Conservation (phyloP, 2,113 vertebrate genomes). For the Delphinapterus leucas region DNA sequence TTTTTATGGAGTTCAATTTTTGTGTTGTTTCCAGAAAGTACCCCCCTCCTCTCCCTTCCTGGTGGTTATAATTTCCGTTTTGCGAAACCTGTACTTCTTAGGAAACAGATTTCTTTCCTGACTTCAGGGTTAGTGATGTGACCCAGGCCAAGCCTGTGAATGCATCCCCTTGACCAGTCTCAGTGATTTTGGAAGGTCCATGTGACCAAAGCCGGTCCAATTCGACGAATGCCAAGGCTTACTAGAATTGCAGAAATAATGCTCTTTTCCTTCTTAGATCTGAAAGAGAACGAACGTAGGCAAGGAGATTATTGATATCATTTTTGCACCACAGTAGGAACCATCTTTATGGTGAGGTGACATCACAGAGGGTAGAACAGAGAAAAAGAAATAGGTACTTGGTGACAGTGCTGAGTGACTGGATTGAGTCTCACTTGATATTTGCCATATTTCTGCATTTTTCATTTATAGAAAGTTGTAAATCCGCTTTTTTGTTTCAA, state of each 20-base stretch:
- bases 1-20: not conserved
- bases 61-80: not conserved
- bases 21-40: not conserved
- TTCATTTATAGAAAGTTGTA: not conserved
- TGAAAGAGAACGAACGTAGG: not conserved
- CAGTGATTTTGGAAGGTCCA: not conserved
- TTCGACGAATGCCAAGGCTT: not conserved
- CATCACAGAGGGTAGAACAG: not conserved
- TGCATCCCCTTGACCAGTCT: not conserved
- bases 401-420: not conserved
- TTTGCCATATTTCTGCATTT: conserved; percentile 10
- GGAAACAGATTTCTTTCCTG: not conserved
- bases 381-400: not conserved
- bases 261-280: not conserved
- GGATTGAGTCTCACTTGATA: not conserved
- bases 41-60: not conserved
- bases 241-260: not conserved
- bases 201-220: not conserved
- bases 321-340: not conserved
- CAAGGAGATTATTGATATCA: not conserved
- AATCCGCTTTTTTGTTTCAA: not conserved
- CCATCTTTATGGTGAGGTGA: not conserved
- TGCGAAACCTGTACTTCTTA: not conserved
- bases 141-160: not conserved
- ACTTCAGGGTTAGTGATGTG: not conserved